Evolutionary conservation across 2,888 invertebrate genomes (phyloP).

Genomic region (Dynastes tityus): DNA sequence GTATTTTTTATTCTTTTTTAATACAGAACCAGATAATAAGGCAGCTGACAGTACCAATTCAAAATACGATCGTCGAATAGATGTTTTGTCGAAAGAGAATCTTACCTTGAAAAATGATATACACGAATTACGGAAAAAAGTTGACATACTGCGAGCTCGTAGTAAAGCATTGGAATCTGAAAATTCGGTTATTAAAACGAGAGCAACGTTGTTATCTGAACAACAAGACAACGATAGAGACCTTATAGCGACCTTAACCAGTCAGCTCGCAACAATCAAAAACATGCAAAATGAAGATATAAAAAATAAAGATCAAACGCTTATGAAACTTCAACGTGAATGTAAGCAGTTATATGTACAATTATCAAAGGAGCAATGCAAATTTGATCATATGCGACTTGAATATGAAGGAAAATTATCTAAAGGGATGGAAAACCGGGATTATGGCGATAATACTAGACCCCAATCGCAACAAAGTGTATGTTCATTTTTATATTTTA

Average conservation of each 20-base stretch:
- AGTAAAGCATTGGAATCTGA: slow-evolving; percentile 81
- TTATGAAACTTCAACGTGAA: slow-evolving; percentile 68
- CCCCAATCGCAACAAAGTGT: slow-evolving; percentile 68
- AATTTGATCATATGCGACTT: slow-evolving; percentile 72
- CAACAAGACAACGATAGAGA: slow-evolving; percentile 78
- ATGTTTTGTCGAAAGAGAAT: slow-evolving; percentile 76
- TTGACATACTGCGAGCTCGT: slow-evolving; percentile 80
- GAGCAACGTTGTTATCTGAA: slow-evolving; percentile 75
- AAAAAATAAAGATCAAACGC: slow-evolving; percentile 72
- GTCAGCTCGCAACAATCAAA: slow-evolving; percentile 72
- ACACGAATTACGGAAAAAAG: slow-evolving; percentile 76
- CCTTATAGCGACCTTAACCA: slow-evolving; percentile 77
- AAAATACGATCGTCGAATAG: slow-evolving; percentile 66
- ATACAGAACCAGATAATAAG: slow-evolving; percentile 23
- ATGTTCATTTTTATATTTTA: background rate
- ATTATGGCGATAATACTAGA: background rate
- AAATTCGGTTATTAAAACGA: slow-evolving; percentile 73
- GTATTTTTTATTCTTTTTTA: background rate
- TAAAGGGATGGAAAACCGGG: slow-evolving; percentile 60
- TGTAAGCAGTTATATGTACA: slow-evolving; percentile 62
- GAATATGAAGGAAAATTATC: slow-evolving; percentile 70
- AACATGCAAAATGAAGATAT: slow-evolving; percentile 72
- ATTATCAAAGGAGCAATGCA: slow-evolving; percentile 71
- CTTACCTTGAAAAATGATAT: slow-evolving; percentile 73
- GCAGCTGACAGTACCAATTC: slow-evolving; percentile 38